These are phyloP conservation scores for Pluvianellus socialis DNA, from an alignment of 2,113 vertebrate species.

Conservation along the genomic window DNA sequence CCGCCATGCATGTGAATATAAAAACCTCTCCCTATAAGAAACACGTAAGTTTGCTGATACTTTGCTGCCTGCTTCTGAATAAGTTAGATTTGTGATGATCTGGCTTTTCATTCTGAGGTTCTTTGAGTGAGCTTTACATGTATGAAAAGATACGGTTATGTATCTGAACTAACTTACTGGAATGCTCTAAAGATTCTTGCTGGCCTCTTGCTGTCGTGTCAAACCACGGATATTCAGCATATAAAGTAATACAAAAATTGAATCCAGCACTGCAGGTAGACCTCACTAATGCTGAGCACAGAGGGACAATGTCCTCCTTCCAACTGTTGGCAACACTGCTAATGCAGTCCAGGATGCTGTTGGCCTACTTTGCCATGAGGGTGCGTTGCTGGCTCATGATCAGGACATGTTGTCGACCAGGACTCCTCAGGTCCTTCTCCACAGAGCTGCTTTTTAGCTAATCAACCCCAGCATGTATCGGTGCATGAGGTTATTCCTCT, in stretches of 20 bases:
- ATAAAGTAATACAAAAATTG: not conserved
- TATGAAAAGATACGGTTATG: not conserved
- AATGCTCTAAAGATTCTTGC: not conserved
- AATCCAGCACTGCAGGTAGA: not conserved
- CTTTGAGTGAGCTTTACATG: not conserved
- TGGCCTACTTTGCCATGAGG: not conserved
- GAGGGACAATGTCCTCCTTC: not conserved
- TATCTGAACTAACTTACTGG: not conserved
- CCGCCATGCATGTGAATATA: not conserved
- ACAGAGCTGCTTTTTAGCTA: not conserved
- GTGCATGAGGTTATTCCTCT: not conserved
- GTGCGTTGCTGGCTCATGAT: not conserved
- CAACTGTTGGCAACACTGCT: not conserved
- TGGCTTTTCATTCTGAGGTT: not conserved
- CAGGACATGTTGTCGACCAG: not conserved
- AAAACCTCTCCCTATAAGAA: not conserved
- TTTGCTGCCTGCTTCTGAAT: not conserved
- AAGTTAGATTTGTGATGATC: not conserved
- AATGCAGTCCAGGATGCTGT: not conserved
- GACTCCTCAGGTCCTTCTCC: not conserved
- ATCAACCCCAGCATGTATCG: not conserved
- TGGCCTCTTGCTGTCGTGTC: not conserved
- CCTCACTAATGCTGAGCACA: not conserved
- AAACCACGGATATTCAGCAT: not conserved
- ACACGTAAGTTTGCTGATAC: not conserved